Conservation (phyloP, 2,888 invertebrate genomes). For the Dilophus febrilis region DNA sequence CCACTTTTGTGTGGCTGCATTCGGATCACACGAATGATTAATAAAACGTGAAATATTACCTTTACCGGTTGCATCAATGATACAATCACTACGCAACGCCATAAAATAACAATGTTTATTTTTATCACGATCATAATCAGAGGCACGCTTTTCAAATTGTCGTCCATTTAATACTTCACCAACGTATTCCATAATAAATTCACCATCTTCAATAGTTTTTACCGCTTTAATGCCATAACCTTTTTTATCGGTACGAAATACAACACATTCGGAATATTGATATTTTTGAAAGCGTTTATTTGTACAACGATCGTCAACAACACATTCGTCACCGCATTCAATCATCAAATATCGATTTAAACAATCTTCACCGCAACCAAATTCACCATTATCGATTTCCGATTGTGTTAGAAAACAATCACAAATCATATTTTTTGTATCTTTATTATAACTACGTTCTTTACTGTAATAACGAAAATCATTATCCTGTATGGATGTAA, state of each 20-base stretch:
- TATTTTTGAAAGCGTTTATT: slow-evolving; percentile 86
- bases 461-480: slow-evolving; percentile 54
- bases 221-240: slow-evolving; percentile 71
- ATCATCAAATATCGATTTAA: slow-evolving; percentile 94
- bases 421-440: slow-evolving; percentile 85
- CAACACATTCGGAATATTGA: slow-evolving; percentile 68
- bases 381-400: slow-evolving; percentile 64
- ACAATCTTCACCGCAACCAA: slow-evolving; percentile 91
- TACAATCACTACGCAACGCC: slow-evolving; percentile 82
- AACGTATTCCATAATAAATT: slow-evolving; percentile 96
- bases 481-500: slow-evolving; percentile 69
- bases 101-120: slow-evolving; percentile 94
- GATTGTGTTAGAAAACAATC: slow-evolving; percentile 86
- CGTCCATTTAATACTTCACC: slow-evolving; percentile 89
- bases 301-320: slow-evolving; percentile 76
- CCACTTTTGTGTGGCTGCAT: slow-evolving; percentile 97
- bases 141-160: slow-evolving; percentile 76
- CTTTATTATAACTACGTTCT: slow-evolving; percentile 73
- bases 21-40: slow-evolving; percentile 98
- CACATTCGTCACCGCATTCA: slow-evolving; percentile 88
- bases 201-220: slow-evolving; percentile 36
- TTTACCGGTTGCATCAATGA: slow-evolving; percentile 91
- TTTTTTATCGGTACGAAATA: slow-evolving; percentile 84
- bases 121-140: slow-evolving; percentile 76
- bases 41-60: slow-evolving; percentile 96